Evolutionary conservation across 2,888 invertebrate genomes (phyloP).

Genomic region (Temnothorax ravouxi): DNA sequence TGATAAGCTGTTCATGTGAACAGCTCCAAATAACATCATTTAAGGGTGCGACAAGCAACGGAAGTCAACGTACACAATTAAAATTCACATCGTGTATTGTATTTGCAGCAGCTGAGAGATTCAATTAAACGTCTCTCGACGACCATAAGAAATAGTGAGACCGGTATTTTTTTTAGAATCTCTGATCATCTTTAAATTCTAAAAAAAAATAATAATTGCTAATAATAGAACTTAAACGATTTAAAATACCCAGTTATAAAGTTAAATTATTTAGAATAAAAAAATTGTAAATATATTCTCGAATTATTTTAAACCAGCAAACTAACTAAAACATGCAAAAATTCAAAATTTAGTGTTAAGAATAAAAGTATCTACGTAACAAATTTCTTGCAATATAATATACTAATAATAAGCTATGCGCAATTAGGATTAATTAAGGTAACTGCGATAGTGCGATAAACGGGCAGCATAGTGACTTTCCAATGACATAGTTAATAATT

Average conservation of each 20-base stretch:
- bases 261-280: background rate
- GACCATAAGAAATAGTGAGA: constrained; percentile 25
- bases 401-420: background rate
- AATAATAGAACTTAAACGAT: background rate
- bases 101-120: constrained; percentile 33
- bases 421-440: background rate
- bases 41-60: background rate
- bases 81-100: constrained; percentile 40
- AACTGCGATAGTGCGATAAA: background rate
- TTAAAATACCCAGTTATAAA: background rate
- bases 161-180: background rate
- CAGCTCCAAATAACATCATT: constrained; percentile 38
- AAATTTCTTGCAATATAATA: background rate
- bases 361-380: background rate
- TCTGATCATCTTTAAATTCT: background rate
- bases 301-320: background rate
- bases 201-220: background rate
- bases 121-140: constrained; percentile 28
- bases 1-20: background rate
- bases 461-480: background rate
- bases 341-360: background rate
- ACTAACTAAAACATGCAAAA: background rate
- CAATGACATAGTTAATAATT: background rate
- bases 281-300: background rate
- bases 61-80: constrained; percentile 26